Evolutionary conservation across 1,140 invertebrate species (phyloP), one percentile per base, ranked within the genome.

Genomic region (Daktulosphaira vitifoliae): DNA sequence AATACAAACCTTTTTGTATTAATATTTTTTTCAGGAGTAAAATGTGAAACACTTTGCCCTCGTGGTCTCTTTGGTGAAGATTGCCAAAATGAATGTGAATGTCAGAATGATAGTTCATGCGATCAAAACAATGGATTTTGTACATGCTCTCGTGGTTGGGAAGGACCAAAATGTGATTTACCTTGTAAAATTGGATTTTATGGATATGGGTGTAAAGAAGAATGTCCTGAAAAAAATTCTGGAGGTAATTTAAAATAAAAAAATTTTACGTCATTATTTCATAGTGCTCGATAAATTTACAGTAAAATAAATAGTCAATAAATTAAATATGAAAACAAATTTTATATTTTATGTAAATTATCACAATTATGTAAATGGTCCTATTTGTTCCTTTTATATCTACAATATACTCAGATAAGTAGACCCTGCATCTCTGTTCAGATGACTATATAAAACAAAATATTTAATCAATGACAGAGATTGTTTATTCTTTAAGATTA

Each of bases 71-170:
- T 83, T 76, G 93, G 92, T 48, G 76, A 80, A 50, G 77, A 86
- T 71, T 96, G 93, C 77, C 78, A 82, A 67, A 76, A 82, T 70
- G 76, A 80, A 53, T 96, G 93, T 74, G 81, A 85, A 70, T 98
- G 94, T 77, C 78, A 80, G 68, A 87, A 90, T 74, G 87, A 89
- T 73, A 89, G 87, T 64, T 88, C 88, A n/a, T 96, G 93, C 76
- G 85, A 93, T 74, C 82, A 84, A 29, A 75, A 80, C 11, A 85
- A 81, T 15, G 92, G 92, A 25, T 78, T 76, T 66, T 96, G 93
- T 73, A 80, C 86, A 66, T 97, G 94, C 78, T 79, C 84, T 16
- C 78, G 88, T 29, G 94, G 94, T 49, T 92, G 87, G 85, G 82
- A 83, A 69, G 92, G 92, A 7, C 73, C 75, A 7, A 79, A 83